Percentiles rank a stretch among this genome's conserved stretches.
phyloP scores from a whole-genome alignment of 2,113 vertebrate species.

The Festucalex cinctus region DNA sequence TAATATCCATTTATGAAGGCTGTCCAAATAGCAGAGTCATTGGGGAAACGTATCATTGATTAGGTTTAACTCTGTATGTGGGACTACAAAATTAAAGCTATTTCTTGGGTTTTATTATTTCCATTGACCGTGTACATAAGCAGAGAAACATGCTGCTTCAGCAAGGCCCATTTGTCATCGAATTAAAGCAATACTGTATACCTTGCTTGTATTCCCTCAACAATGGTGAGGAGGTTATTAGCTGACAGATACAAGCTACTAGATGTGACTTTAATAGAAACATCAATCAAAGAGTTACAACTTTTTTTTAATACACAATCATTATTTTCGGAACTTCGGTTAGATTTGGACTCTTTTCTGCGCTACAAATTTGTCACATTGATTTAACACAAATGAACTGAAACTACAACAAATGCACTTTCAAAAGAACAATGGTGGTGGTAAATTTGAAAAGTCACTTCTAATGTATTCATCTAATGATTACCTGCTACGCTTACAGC shows the following conservation, averaged over 20 bases:
- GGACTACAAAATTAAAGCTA: constrained; percentile 41
- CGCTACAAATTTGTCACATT: neutral
- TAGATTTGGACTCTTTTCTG: neutral
- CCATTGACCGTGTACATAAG: constrained; percentile 41
- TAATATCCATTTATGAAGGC: constrained; percentile 25
- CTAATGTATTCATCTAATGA: no score
- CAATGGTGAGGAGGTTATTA: constrained; percentile 35
- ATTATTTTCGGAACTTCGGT: neutral
- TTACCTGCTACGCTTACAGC: no score
- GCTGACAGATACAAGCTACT: constrained; percentile 37
- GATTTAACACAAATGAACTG: neutral
- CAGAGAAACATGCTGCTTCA: constrained; percentile 18
- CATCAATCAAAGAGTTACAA: constrained; percentile 47
- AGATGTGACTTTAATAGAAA: constrained; percentile 38
- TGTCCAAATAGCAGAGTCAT: constrained; percentile 27
- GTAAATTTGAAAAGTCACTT: no score
- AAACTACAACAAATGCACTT: no score
- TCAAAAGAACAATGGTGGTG: no score
- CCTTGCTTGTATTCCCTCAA: constrained; percentile 15
- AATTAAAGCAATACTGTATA: constrained; percentile 48
- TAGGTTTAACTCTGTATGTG: constrained; percentile 22
- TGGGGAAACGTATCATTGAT: constrained; percentile 48
- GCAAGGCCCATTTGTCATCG: constrained; percentile 49
- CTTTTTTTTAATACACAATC: neutral
- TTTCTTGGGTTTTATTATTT: constrained; percentile 31